These are phyloP conservation scores for Phalacrocorax brasilianus DNA, from an alignment of 2,113 vertebrate species.

Conservation along the genomic window DNA sequence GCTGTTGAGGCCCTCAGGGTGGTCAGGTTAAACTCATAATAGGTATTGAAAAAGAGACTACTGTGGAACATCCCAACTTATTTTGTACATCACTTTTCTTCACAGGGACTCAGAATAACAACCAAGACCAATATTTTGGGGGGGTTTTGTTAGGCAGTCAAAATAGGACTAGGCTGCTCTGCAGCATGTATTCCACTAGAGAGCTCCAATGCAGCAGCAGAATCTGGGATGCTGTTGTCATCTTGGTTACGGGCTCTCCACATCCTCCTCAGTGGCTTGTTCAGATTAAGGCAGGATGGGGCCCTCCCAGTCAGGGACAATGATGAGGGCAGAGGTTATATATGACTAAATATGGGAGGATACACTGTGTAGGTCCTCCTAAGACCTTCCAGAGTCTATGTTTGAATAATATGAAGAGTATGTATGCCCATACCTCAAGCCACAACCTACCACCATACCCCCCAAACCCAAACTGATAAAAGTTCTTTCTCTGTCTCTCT, in stretches of 20 bases:
- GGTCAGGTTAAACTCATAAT: neutral
- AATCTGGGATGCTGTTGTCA: neutral
- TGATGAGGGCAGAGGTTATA: neutral
- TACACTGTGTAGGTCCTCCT: neutral
- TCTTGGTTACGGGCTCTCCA: neutral
- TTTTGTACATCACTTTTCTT: neutral
- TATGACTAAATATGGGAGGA: neutral
- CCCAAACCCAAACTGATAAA: neutral
- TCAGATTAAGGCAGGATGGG: neutral
- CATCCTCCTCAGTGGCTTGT: neutral
- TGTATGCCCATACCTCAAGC: neutral
- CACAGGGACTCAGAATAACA: neutral
- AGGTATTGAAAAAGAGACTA: neutral
- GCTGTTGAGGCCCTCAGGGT: neutral
- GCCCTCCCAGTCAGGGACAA: neutral
- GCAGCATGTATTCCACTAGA: neutral
- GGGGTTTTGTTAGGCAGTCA: neutral
- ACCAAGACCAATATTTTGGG: neutral
- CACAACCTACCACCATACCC: neutral
- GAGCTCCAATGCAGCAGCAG: neutral
- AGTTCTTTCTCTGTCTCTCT: neutral
- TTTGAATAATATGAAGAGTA: neutral
- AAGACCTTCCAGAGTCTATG: neutral
- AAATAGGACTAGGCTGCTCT: neutral
- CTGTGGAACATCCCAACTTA: neutral